These are phyloP conservation scores for Bucco capensis DNA, from an alignment of 2,113 vertebrate genomes.

Conservation along the genomic window DNA sequence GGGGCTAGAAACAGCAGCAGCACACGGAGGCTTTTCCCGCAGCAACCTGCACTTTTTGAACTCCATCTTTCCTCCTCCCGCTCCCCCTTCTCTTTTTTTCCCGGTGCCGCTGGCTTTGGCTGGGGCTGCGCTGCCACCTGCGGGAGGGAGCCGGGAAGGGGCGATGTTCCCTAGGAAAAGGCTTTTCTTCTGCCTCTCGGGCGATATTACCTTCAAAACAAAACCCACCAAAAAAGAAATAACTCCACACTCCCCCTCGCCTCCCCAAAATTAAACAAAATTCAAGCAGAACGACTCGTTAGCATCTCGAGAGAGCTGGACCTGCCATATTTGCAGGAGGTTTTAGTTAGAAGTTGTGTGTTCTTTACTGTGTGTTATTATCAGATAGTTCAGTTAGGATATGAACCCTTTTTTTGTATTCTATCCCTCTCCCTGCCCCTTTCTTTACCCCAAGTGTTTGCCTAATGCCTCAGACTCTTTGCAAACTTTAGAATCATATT, in stretches of 20 bases:
- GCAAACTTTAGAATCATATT: background rate
- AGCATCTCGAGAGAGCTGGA: background rate
- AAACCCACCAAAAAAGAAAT: background rate
- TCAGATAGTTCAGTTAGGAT: background rate
- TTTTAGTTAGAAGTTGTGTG: background rate
- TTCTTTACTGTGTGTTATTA: background rate
- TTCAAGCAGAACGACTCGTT: fast-evolving
- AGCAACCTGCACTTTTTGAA: no score
- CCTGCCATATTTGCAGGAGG: background rate
- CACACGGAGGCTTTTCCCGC: fast-evolving
- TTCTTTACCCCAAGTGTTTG: background rate
- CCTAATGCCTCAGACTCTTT: no score
- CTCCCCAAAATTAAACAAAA: fast-evolving
- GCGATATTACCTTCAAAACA: background rate
- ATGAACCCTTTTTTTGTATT: background rate
- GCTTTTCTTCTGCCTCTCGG: background rate
- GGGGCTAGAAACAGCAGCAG: background rate
- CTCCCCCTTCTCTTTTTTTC: no score
- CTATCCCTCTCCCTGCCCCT: background rate
- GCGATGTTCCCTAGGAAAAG: background rate
- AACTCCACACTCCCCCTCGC: no score
- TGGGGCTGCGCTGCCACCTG: constrained; percentile 33
- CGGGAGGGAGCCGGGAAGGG: background rate
- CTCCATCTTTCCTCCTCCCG: fast-evolving
- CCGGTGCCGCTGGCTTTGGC: background rate